These are phyloP conservation scores for Trachelus stipa DNA, from an alignment of 2,888 invertebrate species.

Conservation along the genomic window DNA sequence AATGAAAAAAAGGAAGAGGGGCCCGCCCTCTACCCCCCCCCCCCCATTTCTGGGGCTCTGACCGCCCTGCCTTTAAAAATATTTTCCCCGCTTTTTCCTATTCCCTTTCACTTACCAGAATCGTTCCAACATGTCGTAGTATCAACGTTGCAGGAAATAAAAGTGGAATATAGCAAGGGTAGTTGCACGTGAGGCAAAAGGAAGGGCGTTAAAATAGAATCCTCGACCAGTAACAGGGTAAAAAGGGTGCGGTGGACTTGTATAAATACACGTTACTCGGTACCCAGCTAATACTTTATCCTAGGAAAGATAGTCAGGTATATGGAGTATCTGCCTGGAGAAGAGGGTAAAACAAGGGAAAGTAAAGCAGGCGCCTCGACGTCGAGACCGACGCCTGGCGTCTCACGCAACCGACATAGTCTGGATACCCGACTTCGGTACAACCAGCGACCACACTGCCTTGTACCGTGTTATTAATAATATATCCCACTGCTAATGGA, in stretches of 20 bases:
- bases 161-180: no score
- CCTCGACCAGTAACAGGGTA: constrained; percentile 24
- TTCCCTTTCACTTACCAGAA: neutral
- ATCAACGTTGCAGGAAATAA: no score
- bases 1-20: neutral
- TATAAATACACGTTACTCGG: constrained; percentile 29
- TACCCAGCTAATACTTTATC: neutral
- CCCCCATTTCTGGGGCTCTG: neutral
- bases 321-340: neutral
- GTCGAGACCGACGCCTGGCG: constrained; percentile 37
- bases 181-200: neutral
- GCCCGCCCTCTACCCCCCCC: no score
- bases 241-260: constrained; percentile 11
- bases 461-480: no score
- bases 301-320: no score
- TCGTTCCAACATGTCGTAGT: neutral
- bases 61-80: neutral
- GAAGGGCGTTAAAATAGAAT: constrained; percentile 34
- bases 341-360: constrained; percentile 6
- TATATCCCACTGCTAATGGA: no score
- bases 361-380: constrained; percentile 43
- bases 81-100: neutral
- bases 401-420: constrained; percentile 25
- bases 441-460: neutral
- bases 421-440: neutral